Base-by-base conservation (phyloP, 2,888 invertebrate species). In the Pedicia rivosa region DNA sequence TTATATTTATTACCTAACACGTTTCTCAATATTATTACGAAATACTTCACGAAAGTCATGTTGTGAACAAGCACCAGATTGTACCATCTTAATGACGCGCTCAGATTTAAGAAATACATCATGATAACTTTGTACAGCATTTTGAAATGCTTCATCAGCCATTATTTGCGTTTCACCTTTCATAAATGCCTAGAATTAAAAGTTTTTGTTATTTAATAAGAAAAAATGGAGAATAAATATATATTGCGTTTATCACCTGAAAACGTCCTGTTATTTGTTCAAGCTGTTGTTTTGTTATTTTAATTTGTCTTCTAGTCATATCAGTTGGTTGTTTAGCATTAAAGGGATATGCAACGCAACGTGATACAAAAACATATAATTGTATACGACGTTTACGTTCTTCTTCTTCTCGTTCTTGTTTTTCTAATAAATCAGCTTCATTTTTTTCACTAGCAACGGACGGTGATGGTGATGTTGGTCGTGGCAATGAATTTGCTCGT, bases 271-370 rank as follows among this genome's bases (percentile, higher is more conserved):
- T 84, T 52, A 94, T 87, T 28, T 86, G 82, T 62, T 94, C 92
- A 46, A 95, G 66, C 63, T 97, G 95, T 59, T 91, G 88, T 57
- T 91, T 90, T 38, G 86, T 90, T 37, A 99, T 82, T 69, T 98
- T 98, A 38, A 86, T 81, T 58, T 94, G 92, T 43, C 97, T 68
- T 52, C 86, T 71, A 3, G 91, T 91, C 92, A 97, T 91, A 59
- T 99, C 98, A 6, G 92, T 94, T 2, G 94, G 92, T 58, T 97
- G 97, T 64, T 98, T 98, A 9, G 95, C 94, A 65, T 97, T 99
- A 68, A 98, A 98, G 6, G 97, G 97, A 66, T 98, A 97, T 6
- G 98, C 91, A 54, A 95, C 78, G 64, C 95, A 94, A 56, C 97
- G 72, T 46, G 95, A 91, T 46, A 98, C 88, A 62, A 98, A 98